These are phyloP conservation scores for Melanophora roralis DNA, from an alignment of 2,888 invertebrate genomes.

Conservation along the genomic window DNA sequence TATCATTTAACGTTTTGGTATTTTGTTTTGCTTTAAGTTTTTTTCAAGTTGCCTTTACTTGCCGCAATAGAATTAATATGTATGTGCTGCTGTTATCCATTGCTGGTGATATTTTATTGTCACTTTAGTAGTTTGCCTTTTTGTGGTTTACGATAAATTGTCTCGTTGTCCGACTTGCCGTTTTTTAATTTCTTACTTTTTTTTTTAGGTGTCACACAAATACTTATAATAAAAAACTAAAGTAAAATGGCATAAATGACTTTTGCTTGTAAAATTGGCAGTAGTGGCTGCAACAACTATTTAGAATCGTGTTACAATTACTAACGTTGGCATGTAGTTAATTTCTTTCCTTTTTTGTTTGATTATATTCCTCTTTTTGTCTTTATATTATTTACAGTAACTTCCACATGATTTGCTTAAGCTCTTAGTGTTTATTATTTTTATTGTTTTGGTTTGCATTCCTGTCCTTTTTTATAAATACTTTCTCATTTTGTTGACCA, in stretches of 20 bases:
- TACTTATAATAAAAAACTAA: slow-evolving; percentile 16
- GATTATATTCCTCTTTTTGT: slow-evolving; percentile 21
- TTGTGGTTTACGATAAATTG: slow-evolving; percentile 42
- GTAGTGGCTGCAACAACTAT: slow-evolving; percentile 35
- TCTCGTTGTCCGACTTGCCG: background rate
- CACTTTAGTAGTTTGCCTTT: slow-evolving; percentile 54
- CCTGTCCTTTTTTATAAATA: background rate
- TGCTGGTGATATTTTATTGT: slow-evolving; percentile 61
- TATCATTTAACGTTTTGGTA: slow-evolving; percentile 47
- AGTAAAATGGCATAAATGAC: slow-evolving; percentile 29
- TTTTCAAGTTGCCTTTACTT: background rate
- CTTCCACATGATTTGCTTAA: slow-evolving; percentile 19
- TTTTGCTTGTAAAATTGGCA: slow-evolving; percentile 17
- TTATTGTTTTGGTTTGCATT: background rate
- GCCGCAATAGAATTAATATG: slow-evolving; percentile 28
- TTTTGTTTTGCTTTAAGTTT: slow-evolving; percentile 18
- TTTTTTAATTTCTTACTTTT: slow-evolving; percentile 1
- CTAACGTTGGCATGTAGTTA: slow-evolving; percentile 44
- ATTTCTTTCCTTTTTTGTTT: background rate
- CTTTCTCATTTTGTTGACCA: slow-evolving; percentile 38
- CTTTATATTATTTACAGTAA: slow-evolving; percentile 27
- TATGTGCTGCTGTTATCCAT: slow-evolving; percentile 56
- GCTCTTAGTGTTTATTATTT: background rate
- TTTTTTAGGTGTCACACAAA: slow-evolving; percentile 52
- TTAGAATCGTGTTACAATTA: slow-evolving; percentile 50